These are phyloP conservation scores for Paratrypauchen microcephalus DNA, from an alignment of 2,797 vertebrate species.

Conservation along the genomic window DNA sequence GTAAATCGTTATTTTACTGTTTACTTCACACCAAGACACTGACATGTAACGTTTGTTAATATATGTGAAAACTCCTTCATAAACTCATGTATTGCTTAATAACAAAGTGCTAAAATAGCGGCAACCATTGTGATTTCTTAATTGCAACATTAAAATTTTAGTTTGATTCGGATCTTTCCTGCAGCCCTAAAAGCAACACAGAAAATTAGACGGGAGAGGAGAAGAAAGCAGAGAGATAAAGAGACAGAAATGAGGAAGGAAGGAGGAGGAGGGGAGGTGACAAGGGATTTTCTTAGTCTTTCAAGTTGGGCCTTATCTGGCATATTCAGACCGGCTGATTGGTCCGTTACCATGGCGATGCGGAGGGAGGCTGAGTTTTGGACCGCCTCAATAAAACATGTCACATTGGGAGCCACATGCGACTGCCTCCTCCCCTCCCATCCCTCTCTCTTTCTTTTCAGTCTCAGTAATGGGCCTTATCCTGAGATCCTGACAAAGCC, in stretches of 20 bases:
- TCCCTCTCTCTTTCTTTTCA: not conserved
- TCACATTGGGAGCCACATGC: not conserved
- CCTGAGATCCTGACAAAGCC: slow-evolving; percentile 8
- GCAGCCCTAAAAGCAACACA: not conserved
- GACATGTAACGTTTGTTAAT: no score
- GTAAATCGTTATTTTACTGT: no score
- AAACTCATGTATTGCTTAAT: not conserved
- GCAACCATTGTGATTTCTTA: not conserved
- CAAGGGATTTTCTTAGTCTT: slow-evolving; percentile 50
- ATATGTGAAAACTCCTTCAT: not conserved
- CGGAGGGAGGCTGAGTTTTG: slow-evolving; percentile 29
- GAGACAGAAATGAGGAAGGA: slow-evolving; percentile 16
- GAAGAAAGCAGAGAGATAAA: slow-evolving; percentile 22
- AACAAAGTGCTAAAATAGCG: not conserved
- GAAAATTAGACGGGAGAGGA: slow-evolving; percentile 16
- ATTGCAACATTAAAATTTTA: not conserved
- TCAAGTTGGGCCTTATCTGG: slow-evolving; percentile 48
- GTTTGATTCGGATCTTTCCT: not conserved
- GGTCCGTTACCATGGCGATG: slow-evolving; percentile 55
- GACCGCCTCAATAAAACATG: slow-evolving; percentile 38
- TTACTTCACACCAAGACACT: no score
- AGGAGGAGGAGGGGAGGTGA: slow-evolving; percentile 16
- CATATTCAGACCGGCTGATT: slow-evolving; percentile 53
- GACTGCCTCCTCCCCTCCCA: not conserved
- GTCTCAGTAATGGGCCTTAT: slow-evolving; percentile 1